Evolutionary conservation across 2,888 invertebrate genomes (phyloP).

Genomic region (Drosophila leonis): DNA sequence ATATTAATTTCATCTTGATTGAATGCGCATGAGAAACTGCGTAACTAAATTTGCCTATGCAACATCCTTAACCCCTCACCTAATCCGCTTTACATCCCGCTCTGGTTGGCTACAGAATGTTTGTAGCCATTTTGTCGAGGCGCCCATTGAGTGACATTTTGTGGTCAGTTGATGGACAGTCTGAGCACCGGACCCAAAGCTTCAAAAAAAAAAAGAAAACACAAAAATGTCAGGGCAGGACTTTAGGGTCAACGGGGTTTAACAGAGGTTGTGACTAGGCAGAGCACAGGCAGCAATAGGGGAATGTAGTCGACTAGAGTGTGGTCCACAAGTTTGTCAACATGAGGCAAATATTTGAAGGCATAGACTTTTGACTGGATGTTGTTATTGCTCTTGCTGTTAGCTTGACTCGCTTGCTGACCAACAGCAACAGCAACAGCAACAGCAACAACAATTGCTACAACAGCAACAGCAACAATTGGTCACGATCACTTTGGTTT

Average conservation of each 20-base stretch:
- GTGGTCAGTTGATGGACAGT: conserved; percentile 72
- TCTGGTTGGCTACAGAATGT: conserved; percentile 26
- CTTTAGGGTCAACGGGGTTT: conserved; percentile 44
- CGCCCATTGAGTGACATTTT: conserved; percentile 68
- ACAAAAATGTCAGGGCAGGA: conserved; percentile 38
- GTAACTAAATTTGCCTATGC: neutral
- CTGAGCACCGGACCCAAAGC: conserved; percentile 30
- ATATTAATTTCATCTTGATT: conserved; percentile 8
- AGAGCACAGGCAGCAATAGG: neutral
- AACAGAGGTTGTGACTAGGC: conserved; percentile 14
- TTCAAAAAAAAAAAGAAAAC: neutral
- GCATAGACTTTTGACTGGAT: conserved; percentile 45
- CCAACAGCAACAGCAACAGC: conserved; percentile 35
- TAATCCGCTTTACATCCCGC: neutral
- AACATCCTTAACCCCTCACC: neutral
- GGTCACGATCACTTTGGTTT: conserved; percentile 76
- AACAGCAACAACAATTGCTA: conserved; percentile 13
- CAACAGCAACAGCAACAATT: conserved; percentile 62
- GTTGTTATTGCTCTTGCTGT: conserved; percentile 30
- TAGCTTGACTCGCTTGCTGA: conserved; percentile 21
- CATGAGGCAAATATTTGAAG: conserved; percentile 73
- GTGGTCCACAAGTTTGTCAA: conserved; percentile 68
- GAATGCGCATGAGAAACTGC: conserved; percentile 1
- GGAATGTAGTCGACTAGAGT: conserved; percentile 8
- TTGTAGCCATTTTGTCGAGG: conserved; percentile 46